Conservation (phyloP, 2,113 vertebrate species). For the Hypomesus transpacificus region DNA sequence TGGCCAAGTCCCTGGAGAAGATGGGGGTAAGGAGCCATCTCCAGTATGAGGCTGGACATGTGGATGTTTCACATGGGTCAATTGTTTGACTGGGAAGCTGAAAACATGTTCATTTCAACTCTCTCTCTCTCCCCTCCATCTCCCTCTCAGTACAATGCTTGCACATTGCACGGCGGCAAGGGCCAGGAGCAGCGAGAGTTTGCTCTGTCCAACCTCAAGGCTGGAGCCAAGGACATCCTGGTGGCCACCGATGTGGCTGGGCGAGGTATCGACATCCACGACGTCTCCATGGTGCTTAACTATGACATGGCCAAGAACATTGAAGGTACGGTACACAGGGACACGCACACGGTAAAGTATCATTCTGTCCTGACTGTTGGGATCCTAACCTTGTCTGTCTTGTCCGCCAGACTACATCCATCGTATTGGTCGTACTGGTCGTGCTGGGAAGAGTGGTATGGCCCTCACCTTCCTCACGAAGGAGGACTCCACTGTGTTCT, state of each 20-base stretch:
- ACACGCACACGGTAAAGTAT: too few relatives aligned
- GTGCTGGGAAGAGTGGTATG: conserved; percentile 94
- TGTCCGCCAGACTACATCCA: conserved; percentile 88
- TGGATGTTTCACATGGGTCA: background rate
- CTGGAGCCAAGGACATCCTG: conserved; percentile 96
- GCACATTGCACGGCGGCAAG: conserved; percentile 95
- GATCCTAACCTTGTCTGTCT: background rate
- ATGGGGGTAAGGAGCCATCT: conserved; percentile 83
- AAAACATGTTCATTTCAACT: background rate
- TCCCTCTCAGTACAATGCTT: conserved; percentile 88
- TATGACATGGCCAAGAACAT: conserved; percentile 99
- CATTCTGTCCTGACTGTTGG: background rate
- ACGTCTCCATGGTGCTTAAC: conserved; percentile 97
- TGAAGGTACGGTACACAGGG: conserved; percentile 76
- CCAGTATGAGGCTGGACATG: background rate
- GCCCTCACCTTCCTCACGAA: conserved; percentile 98
- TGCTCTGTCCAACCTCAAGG: conserved; percentile 95
- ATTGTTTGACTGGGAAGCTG: background rate
- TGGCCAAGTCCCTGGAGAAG: conserved; percentile 98
- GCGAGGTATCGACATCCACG: conserved; percentile 96
- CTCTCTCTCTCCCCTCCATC: background rate
- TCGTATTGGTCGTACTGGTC: conserved; percentile 94
- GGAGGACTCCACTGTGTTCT: conserved; percentile 93
- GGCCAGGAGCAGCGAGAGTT: conserved; percentile 98
- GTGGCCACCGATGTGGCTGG: conserved; percentile 97